A percentile compares a stretch with the other conserved stretches of the same genome.
phyloP scores from a whole-genome alignment of 2,888 invertebrate species.

The Eupithecia dodoneata region DNA sequence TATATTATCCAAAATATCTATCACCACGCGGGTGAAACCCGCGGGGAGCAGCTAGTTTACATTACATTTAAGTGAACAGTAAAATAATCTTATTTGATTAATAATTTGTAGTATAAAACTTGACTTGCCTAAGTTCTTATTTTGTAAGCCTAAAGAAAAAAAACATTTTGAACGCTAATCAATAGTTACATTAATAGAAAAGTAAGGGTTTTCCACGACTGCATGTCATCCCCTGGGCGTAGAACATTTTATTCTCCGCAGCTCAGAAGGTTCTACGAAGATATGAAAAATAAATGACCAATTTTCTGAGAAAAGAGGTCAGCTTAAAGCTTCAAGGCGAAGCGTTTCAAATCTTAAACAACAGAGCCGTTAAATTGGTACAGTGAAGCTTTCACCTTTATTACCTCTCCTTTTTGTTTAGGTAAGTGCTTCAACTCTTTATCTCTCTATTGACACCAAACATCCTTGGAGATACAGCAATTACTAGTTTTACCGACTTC shows the following conservation, averaged over 20 bases:
- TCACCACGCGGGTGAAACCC: no score
- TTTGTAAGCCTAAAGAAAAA: no score
- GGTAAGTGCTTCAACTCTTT: constrained; percentile 9
- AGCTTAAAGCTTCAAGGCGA: constrained; percentile 3
- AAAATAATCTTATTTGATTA: no score
- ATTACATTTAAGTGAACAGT: no score
- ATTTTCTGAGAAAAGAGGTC: constrained; percentile 12
- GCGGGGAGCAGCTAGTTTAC: no score
- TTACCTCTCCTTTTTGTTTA: not conserved
- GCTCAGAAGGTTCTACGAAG: constrained; percentile 2
- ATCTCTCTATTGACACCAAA: constrained; percentile 3
- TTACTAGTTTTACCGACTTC: not conserved
- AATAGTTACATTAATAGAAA: not conserved
- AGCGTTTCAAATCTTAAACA: constrained; percentile 9
- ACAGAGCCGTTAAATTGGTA: constrained; percentile 5
- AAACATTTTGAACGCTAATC: no score
- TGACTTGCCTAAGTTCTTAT: no score
- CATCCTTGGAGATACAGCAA: not conserved
- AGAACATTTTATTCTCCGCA: constrained; percentile 7
- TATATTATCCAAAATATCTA: no score
- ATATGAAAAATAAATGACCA: constrained; percentile 14
- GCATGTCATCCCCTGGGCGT: constrained; percentile 15
- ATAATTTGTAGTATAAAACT: no score
- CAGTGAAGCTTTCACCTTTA: constrained; percentile 12
- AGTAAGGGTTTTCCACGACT: constrained; percentile 7